Evolutionary conservation across 1,140 invertebrate genomes (phyloP).

Genomic region (Oreohelix idahoensis): DNA sequence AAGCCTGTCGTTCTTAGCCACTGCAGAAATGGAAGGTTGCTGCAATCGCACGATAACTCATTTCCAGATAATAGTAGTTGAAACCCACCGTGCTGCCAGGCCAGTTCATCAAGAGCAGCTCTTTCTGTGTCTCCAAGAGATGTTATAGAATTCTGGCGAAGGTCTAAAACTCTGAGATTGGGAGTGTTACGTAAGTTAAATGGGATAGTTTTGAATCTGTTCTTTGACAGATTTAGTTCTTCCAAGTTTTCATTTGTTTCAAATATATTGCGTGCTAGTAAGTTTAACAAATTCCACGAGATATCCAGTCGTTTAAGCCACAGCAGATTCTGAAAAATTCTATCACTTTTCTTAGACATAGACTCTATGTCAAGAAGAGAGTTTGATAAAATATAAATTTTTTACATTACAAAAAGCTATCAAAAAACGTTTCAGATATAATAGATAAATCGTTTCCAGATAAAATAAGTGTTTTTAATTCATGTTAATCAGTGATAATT

Average conservation of each 20-base stretch:
- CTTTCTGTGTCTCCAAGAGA: background rate
- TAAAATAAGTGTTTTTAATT: background rate
- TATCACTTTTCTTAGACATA: background rate
- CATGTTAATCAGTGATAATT: background rate
- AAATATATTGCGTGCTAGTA: background rate
- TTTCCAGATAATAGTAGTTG: background rate
- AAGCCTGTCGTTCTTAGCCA: background rate
- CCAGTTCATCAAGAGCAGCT: background rate
- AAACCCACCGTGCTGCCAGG: background rate
- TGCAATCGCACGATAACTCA: background rate
- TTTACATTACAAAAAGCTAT: background rate
- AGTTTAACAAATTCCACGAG: background rate
- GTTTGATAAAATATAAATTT: constrained; percentile 4
- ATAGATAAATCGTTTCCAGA: background rate
- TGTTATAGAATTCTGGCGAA: background rate
- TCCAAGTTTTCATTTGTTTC: background rate
- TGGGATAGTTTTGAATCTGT: background rate
- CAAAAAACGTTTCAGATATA: background rate
- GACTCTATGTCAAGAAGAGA: background rate
- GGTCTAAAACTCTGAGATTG: background rate
- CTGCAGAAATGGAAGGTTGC: constrained; percentile 7
- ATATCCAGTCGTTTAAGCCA: constrained; percentile 3
- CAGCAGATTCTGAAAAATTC: background rate
- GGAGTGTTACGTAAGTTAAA: constrained; percentile 14
- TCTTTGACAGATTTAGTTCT: background rate